Conservation (phyloP, 2,113 vertebrate genomes). For the Corythoichthys haematopterus region DNA sequence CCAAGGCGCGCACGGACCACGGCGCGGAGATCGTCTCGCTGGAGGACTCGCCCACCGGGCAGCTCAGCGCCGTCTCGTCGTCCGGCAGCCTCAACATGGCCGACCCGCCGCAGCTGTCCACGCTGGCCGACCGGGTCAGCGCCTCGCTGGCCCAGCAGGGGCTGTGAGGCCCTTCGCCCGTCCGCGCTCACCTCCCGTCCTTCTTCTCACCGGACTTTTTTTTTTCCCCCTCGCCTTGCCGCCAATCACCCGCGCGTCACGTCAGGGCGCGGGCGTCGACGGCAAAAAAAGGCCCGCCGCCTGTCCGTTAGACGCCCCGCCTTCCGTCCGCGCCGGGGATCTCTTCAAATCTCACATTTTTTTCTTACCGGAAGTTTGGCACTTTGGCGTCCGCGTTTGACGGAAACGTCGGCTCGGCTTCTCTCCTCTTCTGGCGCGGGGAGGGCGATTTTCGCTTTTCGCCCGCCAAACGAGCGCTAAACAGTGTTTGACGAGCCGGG, state of each 20-base stretch:
- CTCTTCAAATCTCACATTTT: too few species aligned
- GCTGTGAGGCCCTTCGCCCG: slow-evolving; percentile 79
- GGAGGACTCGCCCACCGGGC: slow-evolving; percentile 83
- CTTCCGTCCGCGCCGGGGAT: too few species aligned
- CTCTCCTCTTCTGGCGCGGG: too few species aligned
- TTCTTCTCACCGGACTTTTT: slow-evolving; percentile 73
- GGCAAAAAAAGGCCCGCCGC: too few species aligned
- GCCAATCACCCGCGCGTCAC: slow-evolving; percentile 28
- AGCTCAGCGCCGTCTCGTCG: slow-evolving; percentile 96
- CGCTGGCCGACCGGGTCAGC: slow-evolving; percentile 92
- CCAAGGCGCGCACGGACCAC: slow-evolving; percentile 97
- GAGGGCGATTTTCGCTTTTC: too few species aligned
- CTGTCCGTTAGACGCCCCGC: background rate
- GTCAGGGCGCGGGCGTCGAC: background rate
- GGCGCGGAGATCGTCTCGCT: slow-evolving; percentile 92
- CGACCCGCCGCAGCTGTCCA: slow-evolving; percentile 93
- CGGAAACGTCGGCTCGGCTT: too few species aligned
- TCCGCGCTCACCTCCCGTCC: slow-evolving; percentile 9
- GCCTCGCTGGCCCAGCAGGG: slow-evolving; percentile 97
- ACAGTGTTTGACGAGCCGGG: too few species aligned
- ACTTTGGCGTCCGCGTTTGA: too few species aligned
- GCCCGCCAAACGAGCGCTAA: too few species aligned
- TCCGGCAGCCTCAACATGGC: slow-evolving; percentile 94
- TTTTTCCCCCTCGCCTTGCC: slow-evolving; percentile 25
- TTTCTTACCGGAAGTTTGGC: too few species aligned